Conservation (phyloP, 2,797 vertebrate genomes). For the Sphaeramia orbicularis region DNA sequence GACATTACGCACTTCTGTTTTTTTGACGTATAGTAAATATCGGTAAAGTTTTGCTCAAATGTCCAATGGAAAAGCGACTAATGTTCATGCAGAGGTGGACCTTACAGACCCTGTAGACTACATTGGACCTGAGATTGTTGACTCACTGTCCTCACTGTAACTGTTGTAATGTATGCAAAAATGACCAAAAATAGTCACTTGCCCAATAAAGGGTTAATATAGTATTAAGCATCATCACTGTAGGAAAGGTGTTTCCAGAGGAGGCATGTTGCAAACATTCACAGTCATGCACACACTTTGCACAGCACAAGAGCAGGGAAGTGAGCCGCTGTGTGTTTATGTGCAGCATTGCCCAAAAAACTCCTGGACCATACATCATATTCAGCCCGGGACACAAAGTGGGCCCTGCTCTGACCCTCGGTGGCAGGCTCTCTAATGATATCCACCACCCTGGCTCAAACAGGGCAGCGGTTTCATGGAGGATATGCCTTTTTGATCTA, state of each 20-base stretch:
- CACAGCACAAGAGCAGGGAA: not conserved
- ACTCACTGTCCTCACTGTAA: too few species aligned
- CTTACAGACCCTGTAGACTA: too few species aligned
- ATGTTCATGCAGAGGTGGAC: too few species aligned
- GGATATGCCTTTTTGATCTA: slow-evolving; percentile 78
- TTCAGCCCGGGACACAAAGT: slow-evolving; percentile 59
- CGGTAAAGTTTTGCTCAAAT: too few species aligned
- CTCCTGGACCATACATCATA: slow-evolving; percentile 75
- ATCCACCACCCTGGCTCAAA: slow-evolving; percentile 71
- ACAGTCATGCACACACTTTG: slow-evolving; percentile 10
- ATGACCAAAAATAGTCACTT: too few species aligned
- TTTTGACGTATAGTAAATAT: too few species aligned
- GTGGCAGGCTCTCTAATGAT: slow-evolving; percentile 77
- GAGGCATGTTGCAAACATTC: not conserved
- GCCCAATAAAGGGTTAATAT: too few species aligned
- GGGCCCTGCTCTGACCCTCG: slow-evolving; percentile 74
- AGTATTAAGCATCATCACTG: not conserved
- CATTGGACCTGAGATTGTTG: too few species aligned
- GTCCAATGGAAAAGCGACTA: too few species aligned
- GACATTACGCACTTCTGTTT: too few species aligned
- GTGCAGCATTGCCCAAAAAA: slow-evolving; percentile 55
- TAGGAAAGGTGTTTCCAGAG: not conserved
- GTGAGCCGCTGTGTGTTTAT: slow-evolving; percentile 35
- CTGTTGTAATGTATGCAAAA: too few species aligned
- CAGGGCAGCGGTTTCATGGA: slow-evolving; percentile 68